These are phyloP conservation scores for Aurelia sp. DNA, from an alignment of 30 jellyfish, hydroid and myxozoan genomes.

Conservation along the genomic window DNA sequence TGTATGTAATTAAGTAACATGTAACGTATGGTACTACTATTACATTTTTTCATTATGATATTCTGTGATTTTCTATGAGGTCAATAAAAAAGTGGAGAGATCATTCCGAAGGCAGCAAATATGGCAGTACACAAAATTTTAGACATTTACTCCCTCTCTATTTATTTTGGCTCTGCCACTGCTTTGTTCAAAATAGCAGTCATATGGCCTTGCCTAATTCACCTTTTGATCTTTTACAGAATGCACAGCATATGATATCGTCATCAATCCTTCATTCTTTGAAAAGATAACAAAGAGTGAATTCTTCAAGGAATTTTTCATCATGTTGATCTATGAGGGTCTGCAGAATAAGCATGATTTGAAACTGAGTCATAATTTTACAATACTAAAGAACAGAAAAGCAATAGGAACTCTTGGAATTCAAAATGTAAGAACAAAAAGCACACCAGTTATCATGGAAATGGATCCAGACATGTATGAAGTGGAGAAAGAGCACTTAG, in stretches of 20 bases:
- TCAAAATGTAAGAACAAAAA: conserved; percentile 82
- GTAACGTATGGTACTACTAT: too few relatives aligned
- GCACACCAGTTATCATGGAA: conserved; percentile 95
- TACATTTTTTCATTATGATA: too few relatives aligned
- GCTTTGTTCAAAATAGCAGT: too few relatives aligned
- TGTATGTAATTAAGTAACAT: too few relatives aligned
- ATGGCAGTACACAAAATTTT: too few relatives aligned
- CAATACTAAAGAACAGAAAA: conserved; percentile 80
- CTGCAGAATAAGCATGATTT: conserved; percentile 77
- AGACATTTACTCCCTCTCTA: too few relatives aligned
- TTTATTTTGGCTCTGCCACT: too few relatives aligned
- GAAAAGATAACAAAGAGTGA: conserved; percentile 59
- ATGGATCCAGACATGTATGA: conserved; percentile 81
- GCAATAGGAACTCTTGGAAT: conserved; percentile 89
- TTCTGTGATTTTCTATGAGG: too few relatives aligned
- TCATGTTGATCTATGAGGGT: conserved; percentile 85
- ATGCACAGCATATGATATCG: conserved; percentile 86
- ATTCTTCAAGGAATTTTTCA: conserved; percentile 87
- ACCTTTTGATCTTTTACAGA: conserved; percentile 39
- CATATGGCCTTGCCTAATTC: too few relatives aligned
- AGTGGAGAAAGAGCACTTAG: conserved; percentile 76
- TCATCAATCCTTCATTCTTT: conserved; percentile 82
- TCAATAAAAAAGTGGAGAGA: too few relatives aligned
- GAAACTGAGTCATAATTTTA: conserved; percentile 59
- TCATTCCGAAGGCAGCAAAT: too few relatives aligned